phyloP scores from a whole-genome alignment of 1,140 invertebrate species.

The Saxidomus purpurata region DNA sequence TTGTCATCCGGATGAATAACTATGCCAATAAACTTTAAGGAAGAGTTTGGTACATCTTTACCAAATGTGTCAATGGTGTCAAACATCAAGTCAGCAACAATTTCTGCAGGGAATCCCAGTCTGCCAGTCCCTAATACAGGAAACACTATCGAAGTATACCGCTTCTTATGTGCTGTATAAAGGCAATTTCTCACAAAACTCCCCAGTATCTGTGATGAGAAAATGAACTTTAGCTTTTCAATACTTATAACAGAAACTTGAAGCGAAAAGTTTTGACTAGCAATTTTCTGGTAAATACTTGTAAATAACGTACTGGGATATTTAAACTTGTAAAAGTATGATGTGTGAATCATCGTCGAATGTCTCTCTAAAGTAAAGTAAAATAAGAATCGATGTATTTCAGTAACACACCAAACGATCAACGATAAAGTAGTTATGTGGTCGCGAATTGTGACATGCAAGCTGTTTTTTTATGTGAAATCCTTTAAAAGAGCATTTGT shows the following conservation, averaged over 20 bases:
- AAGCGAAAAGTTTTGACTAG: neutral
- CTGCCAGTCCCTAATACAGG: constrained; percentile 39
- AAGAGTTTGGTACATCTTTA: neutral
- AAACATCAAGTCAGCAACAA: constrained; percentile 33
- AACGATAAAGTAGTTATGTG: no score
- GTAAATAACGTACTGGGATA: neutral
- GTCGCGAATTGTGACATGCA: no score
- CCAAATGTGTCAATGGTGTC: neutral
- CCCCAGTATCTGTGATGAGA: constrained; percentile 25
- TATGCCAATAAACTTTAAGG: neutral
- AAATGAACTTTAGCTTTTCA: neutral
- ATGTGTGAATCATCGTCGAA: neutral
- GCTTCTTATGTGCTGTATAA: neutral
- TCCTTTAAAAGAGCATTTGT: no score
- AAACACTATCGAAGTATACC: constrained; percentile 12
- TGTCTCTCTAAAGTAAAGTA: no score
- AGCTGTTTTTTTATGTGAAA: no score
- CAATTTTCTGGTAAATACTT: neutral
- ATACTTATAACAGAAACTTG: neutral
- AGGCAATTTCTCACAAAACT: constrained; percentile 28
- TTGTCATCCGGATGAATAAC: constrained; percentile 1
- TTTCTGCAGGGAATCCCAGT: constrained; percentile 6
- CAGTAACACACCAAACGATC: no score
- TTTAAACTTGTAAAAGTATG: neutral
- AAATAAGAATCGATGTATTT: no score